Conservation (phyloP, 2,888 invertebrate species). For the Catonia carolina region DNA sequence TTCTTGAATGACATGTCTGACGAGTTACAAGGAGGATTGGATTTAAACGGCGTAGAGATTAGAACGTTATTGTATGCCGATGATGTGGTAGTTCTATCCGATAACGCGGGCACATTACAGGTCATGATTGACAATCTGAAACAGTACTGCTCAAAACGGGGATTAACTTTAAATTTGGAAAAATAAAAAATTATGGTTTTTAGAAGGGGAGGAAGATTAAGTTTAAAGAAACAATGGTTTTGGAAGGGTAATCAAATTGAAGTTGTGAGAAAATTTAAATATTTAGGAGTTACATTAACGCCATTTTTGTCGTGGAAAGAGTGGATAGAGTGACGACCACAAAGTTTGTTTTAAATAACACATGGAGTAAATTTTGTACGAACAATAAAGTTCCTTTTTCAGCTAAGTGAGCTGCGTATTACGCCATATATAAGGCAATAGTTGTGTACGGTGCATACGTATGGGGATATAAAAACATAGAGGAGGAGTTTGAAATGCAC, state of each 20-base stretch:
- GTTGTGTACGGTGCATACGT: slow-evolving; percentile 17
- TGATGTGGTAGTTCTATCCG: slow-evolving; percentile 27
- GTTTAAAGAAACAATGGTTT: not conserved
- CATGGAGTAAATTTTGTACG: slow-evolving; percentile 11
- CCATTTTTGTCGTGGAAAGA: not conserved
- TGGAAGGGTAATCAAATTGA: slow-evolving; percentile 1
- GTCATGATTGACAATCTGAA: slow-evolving; percentile 24
- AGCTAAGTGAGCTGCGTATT: slow-evolving; percentile 10
- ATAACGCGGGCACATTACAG: slow-evolving; percentile 18
- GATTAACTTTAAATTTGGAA: slow-evolving; percentile 26
- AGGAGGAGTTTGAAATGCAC: slow-evolving; percentile 16
- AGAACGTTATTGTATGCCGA: slow-evolving; percentile 28
- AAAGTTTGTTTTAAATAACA: slow-evolving; percentile 1
- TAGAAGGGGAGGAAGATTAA: slow-evolving; percentile 19
- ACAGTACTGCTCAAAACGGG: slow-evolving; percentile 25
- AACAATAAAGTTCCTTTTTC: not conserved
- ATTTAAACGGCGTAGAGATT: slow-evolving; percentile 18
- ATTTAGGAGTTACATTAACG: slow-evolving; percentile 7
- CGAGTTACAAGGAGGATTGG: slow-evolving; percentile 9
- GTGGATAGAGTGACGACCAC: not conserved
- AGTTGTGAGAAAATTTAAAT: slow-evolving; percentile 4
- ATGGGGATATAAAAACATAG: no score
- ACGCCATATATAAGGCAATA: slow-evolving; percentile 2
- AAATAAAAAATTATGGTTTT: slow-evolving; percentile 33
- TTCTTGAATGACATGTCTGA: slow-evolving; percentile 24